A percentile compares a stretch with the other conserved stretches of the same genome.
These are phyloP conservation scores for Patella depressa DNA, from an alignment of 2,888 invertebrate species.

Conservation along the genomic window DNA sequence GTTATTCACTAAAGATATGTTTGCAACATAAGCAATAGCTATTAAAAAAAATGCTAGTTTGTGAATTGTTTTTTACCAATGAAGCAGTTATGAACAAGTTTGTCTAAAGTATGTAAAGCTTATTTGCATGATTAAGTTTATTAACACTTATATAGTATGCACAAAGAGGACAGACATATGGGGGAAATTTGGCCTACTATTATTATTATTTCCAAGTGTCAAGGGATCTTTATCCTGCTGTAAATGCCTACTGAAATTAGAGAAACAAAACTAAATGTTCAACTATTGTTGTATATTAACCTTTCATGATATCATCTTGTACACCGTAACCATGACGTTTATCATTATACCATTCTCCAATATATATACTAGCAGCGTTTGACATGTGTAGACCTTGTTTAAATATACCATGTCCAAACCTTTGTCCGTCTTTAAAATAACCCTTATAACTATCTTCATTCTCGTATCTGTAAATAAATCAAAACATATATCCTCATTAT, in stretches of 20 bases:
- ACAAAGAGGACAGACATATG: not conserved
- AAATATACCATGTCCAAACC: slow-evolving; percentile 88
- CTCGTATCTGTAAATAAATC: slow-evolving; percentile 73
- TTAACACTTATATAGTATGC: too few relatives aligned
- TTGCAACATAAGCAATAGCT: too few relatives aligned
- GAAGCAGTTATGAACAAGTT: too few relatives aligned
- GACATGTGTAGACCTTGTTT: slow-evolving; percentile 84
- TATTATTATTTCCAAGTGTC: not conserved
- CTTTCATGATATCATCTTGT: slow-evolving; percentile 86
- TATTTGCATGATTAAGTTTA: too few relatives aligned
- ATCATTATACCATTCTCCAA: slow-evolving; percentile 89
- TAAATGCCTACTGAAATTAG: too few relatives aligned
- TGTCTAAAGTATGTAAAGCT: too few relatives aligned
- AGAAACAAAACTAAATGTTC: not conserved
- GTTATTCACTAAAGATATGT: too few relatives aligned
- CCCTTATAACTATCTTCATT: slow-evolving; percentile 89
- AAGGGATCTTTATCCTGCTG: not conserved
- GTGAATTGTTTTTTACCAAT: too few relatives aligned
- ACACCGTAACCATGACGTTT: slow-evolving; percentile 89
- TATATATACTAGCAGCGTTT: slow-evolving; percentile 82
- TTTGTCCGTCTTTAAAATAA: slow-evolving; percentile 85
- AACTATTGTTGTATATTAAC: slow-evolving; percentile 56
- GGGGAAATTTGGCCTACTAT: not conserved
- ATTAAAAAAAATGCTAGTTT: too few relatives aligned
- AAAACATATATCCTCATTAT: too few relatives aligned